phyloP scores from a whole-genome alignment of 2,888 invertebrate species.

The Aplocera efformata region DNA sequence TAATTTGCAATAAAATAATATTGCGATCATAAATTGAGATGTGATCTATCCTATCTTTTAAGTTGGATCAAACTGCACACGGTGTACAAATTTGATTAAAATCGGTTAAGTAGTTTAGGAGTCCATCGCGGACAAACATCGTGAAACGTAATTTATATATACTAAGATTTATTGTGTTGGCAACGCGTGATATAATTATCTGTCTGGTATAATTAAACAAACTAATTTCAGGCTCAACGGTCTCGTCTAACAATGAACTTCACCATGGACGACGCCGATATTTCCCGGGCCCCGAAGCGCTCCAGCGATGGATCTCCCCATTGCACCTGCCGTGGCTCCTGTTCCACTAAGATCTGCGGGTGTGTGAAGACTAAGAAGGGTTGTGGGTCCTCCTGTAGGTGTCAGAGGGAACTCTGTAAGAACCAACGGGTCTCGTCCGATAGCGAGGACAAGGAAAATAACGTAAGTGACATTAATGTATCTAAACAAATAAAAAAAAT shows the following conservation, averaged over 20 bases:
- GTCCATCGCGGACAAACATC: no score
- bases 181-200: no score
- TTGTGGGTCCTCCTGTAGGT: conserved; percentile 77
- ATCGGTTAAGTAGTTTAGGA: no score
- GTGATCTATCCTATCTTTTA: no score
- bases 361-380: conserved; percentile 74
- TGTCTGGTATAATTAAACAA: no score
- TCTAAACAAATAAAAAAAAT: no score
- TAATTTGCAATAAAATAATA: no score
- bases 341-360: conserved; percentile 79
- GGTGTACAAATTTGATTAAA: no score
- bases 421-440: conserved; percentile 48
- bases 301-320: conserved; percentile 79
- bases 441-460: conserved; percentile 65
- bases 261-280: conserved; percentile 31
- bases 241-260: conserved; percentile 67
- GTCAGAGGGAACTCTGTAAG: conserved; percentile 66
- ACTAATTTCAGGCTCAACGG: conserved; percentile 59
- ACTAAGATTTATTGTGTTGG: no score
- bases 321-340: conserved; percentile 82
- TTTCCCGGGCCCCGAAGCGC: conserved; percentile 65
- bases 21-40: no score
- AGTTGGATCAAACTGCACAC: no score
- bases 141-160: no score
- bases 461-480: conserved; percentile 18